Percentiles rank a stretch among this genome's conserved stretches.
These are phyloP conservation scores for Clarias batrachus DNA, from an alignment of 2,113 vertebrate species.

Conservation along the genomic window DNA sequence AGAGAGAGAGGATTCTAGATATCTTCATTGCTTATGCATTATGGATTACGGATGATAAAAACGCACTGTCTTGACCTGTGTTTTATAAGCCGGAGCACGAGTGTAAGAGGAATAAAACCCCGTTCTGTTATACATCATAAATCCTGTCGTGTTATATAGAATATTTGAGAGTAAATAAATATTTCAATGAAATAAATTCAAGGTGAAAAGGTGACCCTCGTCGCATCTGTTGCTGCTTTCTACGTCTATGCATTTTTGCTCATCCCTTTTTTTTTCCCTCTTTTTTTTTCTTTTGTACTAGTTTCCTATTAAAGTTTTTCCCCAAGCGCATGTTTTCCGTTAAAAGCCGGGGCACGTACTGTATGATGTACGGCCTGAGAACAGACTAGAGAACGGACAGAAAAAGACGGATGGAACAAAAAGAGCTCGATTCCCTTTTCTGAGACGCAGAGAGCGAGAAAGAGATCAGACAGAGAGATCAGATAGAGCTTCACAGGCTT, in stretches of 20 bases:
- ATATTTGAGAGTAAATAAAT: not conserved
- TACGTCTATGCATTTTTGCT: not conserved
- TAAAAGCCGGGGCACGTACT: not conserved
- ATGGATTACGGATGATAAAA: not conserved
- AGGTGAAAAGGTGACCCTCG: not conserved
- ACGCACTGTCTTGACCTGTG: not conserved
- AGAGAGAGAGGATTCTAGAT: not conserved
- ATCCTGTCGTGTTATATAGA: not conserved
- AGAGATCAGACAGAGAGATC: constrained; percentile 38
- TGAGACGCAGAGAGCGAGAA: constrained; percentile 26
- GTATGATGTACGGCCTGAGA: constrained; percentile 32
- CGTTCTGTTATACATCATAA: not conserved
- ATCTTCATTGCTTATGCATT: constrained; percentile 14
- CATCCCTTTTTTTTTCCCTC: not conserved
- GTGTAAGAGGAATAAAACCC: not conserved
- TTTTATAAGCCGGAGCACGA: not conserved
- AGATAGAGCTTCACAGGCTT: constrained; percentile 28
- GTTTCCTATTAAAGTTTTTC: constrained; percentile 6
- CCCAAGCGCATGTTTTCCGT: not conserved
- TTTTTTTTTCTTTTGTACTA: not conserved
- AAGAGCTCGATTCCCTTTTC: constrained; percentile 33
- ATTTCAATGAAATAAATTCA: not conserved
- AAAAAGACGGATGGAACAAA: constrained; percentile 5
- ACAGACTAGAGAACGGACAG: not conserved
- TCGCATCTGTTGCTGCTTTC: not conserved